Evolutionary conservation across 1,140 invertebrate genomes (phyloP).

Genomic region (Glossosoma conforme): DNA sequence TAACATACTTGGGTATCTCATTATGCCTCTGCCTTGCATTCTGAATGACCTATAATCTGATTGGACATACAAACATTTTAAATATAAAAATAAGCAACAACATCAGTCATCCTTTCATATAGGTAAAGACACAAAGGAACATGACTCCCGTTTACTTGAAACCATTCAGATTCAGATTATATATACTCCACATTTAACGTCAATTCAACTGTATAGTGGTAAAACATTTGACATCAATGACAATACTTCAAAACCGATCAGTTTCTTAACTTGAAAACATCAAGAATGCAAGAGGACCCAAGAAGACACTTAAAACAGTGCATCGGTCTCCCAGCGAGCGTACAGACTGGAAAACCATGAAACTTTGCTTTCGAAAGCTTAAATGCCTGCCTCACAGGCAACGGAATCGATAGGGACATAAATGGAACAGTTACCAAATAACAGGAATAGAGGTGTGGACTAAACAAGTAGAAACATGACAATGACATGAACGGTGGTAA

Average conservation of each 20-base stretch:
- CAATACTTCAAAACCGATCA: slow-evolving; percentile 23
- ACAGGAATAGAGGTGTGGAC: slow-evolving; percentile 32
- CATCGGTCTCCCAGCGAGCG: slow-evolving; percentile 17
- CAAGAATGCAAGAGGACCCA: slow-evolving; percentile 31
- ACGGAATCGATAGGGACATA: slow-evolving; percentile 28
- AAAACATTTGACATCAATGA: slow-evolving; percentile 24
- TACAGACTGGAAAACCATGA: slow-evolving; percentile 11
- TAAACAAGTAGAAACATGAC: slow-evolving; percentile 32
- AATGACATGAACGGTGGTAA: slow-evolving; percentile 31
- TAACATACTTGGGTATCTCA: slow-evolving; percentile 9
- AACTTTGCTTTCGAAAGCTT: slow-evolving; percentile 24
- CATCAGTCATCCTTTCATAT: slow-evolving; percentile 32
- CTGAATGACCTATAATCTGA: slow-evolving; percentile 22
- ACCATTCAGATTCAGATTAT: slow-evolving; percentile 29
- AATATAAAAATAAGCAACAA: slow-evolving; percentile 34
- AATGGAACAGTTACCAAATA: slow-evolving; percentile 30
- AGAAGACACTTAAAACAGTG: slow-evolving; percentile 34
- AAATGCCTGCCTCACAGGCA: slow-evolving; percentile 25
- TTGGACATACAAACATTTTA: slow-evolving; percentile 31
- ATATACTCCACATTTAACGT: slow-evolving; percentile 29
- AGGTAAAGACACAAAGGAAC: slow-evolving; percentile 31
- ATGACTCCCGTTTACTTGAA: slow-evolving; percentile 27
- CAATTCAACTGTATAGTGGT: slow-evolving; percentile 28
- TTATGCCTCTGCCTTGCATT: slow-evolving; percentile 27
- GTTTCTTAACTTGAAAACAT: slow-evolving; percentile 27